phyloP scores from a whole-genome alignment of 2,888 invertebrate genomes.

The Smittia sp. region DNA sequence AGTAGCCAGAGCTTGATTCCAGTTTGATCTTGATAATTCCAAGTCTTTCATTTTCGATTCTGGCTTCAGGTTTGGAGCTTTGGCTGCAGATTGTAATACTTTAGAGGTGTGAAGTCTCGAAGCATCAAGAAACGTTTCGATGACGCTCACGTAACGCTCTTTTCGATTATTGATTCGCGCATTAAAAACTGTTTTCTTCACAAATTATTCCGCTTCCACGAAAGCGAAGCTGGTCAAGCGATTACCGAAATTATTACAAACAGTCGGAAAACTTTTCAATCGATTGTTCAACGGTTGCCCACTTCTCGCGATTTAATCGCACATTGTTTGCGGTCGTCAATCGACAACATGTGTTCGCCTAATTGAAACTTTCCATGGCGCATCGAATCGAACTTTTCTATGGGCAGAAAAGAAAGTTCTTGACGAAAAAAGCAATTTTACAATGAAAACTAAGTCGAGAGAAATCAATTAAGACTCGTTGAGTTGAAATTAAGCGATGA shows the following conservation, averaged over 20 bases:
- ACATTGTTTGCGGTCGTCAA: neutral
- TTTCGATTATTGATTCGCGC: neutral
- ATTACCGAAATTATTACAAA: constrained; percentile 28
- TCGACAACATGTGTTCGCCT: neutral
- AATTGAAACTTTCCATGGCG: constrained; percentile 7
- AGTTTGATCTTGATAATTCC: no score
- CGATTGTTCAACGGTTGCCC: neutral
- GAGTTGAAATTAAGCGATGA: neutral
- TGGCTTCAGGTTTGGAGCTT: no score
- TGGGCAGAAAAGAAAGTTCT: no score
- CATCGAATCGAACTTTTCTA: no score
- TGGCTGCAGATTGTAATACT: no score
- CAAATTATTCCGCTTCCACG: constrained; percentile 11
- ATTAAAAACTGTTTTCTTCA: neutral
- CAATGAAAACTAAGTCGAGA: no score
- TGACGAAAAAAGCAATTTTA: no score
- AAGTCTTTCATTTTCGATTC: no score
- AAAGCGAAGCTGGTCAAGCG: constrained; percentile 2
- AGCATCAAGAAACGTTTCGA: neutral
- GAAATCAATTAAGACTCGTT: neutral
- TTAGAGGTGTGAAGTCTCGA: no score
- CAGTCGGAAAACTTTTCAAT: constrained; percentile 16
- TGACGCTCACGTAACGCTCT: neutral
- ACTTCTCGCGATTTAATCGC: neutral
- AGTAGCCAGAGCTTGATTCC: no score